Evolutionary conservation across 2,888 invertebrate genomes (phyloP), one percentile per base, ranked within the genome.

Genomic region (Noctua comes): DNA sequence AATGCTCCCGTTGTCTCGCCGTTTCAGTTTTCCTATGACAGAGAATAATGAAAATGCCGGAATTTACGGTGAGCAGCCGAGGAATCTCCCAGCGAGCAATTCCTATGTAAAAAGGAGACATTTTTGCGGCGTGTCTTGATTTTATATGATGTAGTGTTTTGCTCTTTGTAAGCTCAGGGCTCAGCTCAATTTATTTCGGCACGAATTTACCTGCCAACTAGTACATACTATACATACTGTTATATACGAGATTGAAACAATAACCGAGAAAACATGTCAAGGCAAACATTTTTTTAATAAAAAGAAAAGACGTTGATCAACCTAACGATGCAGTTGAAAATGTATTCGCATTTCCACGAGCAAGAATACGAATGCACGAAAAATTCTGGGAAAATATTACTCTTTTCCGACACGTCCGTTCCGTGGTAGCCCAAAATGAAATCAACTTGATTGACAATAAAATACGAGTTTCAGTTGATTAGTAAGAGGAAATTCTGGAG

Each of bases 31-130:
- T 91, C 91, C 92, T 93, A 92, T 94, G 93, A 93, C 93, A 90
- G 91, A 86, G 91, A 92, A 92, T 95, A 95, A 95, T 95, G 92
- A 94, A 95, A 95, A 94, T 90, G 87, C 91, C 91, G 90, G 92
- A 89, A 92, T 93, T 92, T 91, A 91, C 90, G 88, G 89, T 88
- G 90, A 91, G 83, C 89, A 87, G 88, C 88, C 88, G 81, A 82
- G 91, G 92, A 91, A 93, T 92, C 90, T 89, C 74, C 84, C 87
- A 77, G 88, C 77, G 80, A 91, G 87, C 86, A 85, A 91, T 92
- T 90, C 86, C 89, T 88, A 88, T 90, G 90, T 91, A 89, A 90
- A 90, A 92, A 88, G 88, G 86, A 88, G 88, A 91, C 87, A 90
- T 93, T 92, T 92, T 91, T 92, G 91, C 83, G 91, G 90, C 85